These are phyloP conservation scores for Pteruthius melanotis DNA, from an alignment of 2,113 vertebrate genomes.

Conservation along the genomic window DNA sequence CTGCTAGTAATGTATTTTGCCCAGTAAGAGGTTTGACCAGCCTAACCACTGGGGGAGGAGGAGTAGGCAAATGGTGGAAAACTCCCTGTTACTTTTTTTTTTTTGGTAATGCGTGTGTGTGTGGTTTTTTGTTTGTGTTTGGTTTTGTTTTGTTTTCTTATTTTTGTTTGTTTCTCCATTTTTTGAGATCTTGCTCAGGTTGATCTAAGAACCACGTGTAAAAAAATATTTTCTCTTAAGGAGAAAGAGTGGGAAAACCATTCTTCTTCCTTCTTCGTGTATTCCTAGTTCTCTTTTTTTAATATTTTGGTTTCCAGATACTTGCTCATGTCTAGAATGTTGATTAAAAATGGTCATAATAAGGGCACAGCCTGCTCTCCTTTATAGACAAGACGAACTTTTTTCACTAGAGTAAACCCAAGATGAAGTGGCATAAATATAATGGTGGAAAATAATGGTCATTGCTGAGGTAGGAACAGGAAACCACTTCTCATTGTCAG, in stretches of 20 bases:
- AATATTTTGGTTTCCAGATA: background rate
- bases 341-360: background rate
- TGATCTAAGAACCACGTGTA: fast-evolving
- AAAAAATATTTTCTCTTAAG: background rate
- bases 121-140: background rate
- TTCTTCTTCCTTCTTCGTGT: background rate
- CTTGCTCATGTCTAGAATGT: background rate
- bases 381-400: background rate
- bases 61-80: background rate
- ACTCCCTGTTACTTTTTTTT: background rate
- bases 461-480: background rate
- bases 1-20: background rate
- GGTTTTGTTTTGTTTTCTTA: background rate
- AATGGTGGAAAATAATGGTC: background rate
- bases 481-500: background rate
- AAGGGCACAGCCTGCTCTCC: background rate
- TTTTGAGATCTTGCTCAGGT: background rate
- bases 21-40: background rate
- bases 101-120: background rate
- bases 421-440: background rate
- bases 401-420: background rate
- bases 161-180: background rate
- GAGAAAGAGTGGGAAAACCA: background rate
- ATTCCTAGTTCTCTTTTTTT: background rate
- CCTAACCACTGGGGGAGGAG: background rate